Conservation (phyloP, 2,888 invertebrate species). For the Drosophila greeni region DNA sequence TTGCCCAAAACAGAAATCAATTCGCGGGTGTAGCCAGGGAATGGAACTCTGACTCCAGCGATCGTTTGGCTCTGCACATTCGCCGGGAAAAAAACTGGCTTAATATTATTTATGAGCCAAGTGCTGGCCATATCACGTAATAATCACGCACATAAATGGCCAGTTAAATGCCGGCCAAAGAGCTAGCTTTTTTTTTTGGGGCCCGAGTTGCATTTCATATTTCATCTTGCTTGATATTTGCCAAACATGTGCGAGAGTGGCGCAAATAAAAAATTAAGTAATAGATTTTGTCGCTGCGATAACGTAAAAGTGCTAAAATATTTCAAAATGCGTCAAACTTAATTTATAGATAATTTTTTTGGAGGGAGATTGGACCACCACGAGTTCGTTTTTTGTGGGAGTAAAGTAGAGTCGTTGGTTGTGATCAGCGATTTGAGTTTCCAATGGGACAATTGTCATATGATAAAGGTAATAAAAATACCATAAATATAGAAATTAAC, state of each 20-base stretch:
- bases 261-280: slow-evolving; percentile 72
- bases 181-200: no score
- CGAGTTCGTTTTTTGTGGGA: slow-evolving; percentile 12
- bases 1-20: slow-evolving; percentile 72
- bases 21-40: slow-evolving; percentile 59
- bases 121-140: slow-evolving; percentile 71
- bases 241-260: slow-evolving; percentile 62
- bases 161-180: slow-evolving; percentile 58
- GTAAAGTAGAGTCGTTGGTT: slow-evolving; percentile 1
- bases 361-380: slow-evolving; percentile 54
- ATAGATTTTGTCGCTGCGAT: slow-evolving; percentile 72
- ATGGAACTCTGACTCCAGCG: slow-evolving; percentile 49
- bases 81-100: slow-evolving; percentile 56
- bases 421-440: not conserved
- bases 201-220: slow-evolving; percentile 69
- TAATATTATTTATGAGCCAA: slow-evolving; percentile 71
- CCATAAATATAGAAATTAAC: not conserved
- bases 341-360: slow-evolving; percentile 59
- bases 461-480: not conserved
- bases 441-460: slow-evolving; percentile 1
- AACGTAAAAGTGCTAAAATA: slow-evolving; percentile 76
- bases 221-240: slow-evolving; percentile 69
- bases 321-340: slow-evolving; percentile 66
- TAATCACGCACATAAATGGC: slow-evolving; percentile 74
- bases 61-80: slow-evolving; percentile 23